phyloP scores from a whole-genome alignment of 2,797 vertebrate species.

The Macropus fuliginosus region DNA sequence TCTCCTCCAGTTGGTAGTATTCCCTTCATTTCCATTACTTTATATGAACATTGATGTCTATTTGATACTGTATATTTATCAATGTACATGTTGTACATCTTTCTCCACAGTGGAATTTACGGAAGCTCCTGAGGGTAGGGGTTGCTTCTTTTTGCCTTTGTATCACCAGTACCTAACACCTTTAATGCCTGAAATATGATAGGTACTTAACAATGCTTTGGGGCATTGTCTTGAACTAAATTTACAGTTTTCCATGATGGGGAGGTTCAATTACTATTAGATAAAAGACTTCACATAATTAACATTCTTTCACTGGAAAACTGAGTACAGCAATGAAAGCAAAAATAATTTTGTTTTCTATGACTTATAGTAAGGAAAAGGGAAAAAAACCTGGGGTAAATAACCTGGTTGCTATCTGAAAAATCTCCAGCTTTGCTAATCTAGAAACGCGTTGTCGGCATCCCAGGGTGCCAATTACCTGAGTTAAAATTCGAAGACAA shows the following conservation, averaged over 20 bases:
- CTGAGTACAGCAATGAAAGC: not conserved
- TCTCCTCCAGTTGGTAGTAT: not conserved
- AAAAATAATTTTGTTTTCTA: not conserved
- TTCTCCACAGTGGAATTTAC: not conserved
- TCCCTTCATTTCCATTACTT: not conserved
- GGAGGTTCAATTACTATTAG: slow-evolving; percentile 13
- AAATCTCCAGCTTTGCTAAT: slow-evolving; percentile 35
- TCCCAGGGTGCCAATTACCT: not conserved
- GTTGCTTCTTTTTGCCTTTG: not conserved
- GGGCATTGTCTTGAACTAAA: not conserved
- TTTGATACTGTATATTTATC: not conserved
- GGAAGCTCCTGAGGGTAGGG: not conserved
- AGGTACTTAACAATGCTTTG: not conserved
- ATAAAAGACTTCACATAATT: not conserved
- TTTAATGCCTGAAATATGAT: not conserved
- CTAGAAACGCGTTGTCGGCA: not conserved
- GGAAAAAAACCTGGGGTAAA: not conserved
- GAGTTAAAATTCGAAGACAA: not conserved
- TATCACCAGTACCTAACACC: not conserved
- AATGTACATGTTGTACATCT: not conserved
- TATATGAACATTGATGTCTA: not conserved
- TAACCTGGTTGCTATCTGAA: not conserved
- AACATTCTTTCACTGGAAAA: slow-evolving; percentile 30
- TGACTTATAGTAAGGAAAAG: not conserved
- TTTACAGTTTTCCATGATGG: not conserved